phyloP scores from a whole-genome alignment of 2,797 vertebrate genomes.

The Pseudotriccus pelzelni region DNA sequence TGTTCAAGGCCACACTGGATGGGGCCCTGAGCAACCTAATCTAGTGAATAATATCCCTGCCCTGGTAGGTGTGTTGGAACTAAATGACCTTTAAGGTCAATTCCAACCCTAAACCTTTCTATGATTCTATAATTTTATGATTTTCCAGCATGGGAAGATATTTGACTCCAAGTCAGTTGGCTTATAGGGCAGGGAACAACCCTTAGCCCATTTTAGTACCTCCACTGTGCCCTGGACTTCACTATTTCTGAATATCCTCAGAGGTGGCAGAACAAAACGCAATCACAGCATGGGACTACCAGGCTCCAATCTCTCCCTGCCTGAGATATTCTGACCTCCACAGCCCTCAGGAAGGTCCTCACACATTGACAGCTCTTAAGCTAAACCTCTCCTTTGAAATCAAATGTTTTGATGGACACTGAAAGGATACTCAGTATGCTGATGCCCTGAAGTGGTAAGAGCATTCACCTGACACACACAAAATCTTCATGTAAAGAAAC shows the following conservation, averaged over 20 bases:
- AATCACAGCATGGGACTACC: neutral
- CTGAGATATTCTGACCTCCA: neutral
- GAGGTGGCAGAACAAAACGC: fast-evolving
- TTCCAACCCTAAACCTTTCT: neutral
- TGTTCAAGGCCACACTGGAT: neutral
- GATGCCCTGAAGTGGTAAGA: neutral
- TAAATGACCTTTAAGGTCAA: neutral
- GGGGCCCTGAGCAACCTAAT: neutral
- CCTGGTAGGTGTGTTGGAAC: neutral
- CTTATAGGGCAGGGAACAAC: neutral
- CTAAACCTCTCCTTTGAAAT: neutral
- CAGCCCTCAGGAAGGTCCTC: neutral
- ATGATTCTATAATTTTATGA: neutral
- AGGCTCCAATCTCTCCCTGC: neutral
- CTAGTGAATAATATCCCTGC: neutral
- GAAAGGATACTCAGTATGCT: neutral
- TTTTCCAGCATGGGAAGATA: neutral
- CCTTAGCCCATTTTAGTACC: neutral
- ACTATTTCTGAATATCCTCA: neutral
- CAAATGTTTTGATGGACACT: neutral
- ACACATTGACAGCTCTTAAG: neutral
- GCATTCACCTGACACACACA: neutral
- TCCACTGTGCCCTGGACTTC: neutral
- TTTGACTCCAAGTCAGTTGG: neutral
- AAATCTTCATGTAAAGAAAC: neutral